phyloP scores from a whole-genome alignment of 2,888 invertebrate genomes.

The Nesidiocoris tenuis region DNA sequence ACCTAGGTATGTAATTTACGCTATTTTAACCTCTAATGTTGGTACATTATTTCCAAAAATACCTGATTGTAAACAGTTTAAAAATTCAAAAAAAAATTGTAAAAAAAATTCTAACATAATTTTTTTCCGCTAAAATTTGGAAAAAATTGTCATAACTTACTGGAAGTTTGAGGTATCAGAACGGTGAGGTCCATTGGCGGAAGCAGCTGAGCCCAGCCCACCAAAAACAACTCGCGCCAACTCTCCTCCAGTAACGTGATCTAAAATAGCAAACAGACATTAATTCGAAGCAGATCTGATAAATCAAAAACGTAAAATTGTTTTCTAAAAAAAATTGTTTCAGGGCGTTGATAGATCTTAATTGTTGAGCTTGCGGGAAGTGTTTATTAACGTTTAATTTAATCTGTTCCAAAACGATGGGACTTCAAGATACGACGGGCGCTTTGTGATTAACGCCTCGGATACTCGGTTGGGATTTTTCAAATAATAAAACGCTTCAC shows the following conservation, averaged over 20 bases:
- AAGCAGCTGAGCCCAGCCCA: constrained; percentile 81
- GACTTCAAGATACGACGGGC: not conserved
- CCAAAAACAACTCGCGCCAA: constrained; percentile 88
- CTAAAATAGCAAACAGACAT: constrained; percentile 53
- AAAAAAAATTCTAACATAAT: not conserved
- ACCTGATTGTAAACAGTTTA: not conserved
- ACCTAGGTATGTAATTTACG: no score
- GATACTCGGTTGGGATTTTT: not conserved
- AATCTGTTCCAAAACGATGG: not conserved
- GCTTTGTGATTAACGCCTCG: not conserved
- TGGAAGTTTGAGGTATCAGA: constrained; percentile 58
- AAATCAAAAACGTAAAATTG: not conserved
- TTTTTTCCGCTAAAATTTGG: not conserved
- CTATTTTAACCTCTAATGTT: no score
- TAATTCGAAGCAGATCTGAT: not conserved
- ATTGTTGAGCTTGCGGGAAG: not conserved
- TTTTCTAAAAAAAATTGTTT: constrained; percentile 8
- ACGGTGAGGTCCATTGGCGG: constrained; percentile 72
- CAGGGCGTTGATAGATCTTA: not conserved
- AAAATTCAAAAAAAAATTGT: not conserved
- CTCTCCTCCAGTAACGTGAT: constrained; percentile 77
- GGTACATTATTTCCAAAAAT: no score
- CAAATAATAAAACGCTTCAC: not conserved
- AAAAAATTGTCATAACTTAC: constrained; percentile 4
- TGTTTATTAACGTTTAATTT: not conserved